Evolutionary conservation across 1,140 invertebrate species (phyloP), one percentile per base, ranked within the genome.

Genomic region (Hycleus phaleratus): DNA sequence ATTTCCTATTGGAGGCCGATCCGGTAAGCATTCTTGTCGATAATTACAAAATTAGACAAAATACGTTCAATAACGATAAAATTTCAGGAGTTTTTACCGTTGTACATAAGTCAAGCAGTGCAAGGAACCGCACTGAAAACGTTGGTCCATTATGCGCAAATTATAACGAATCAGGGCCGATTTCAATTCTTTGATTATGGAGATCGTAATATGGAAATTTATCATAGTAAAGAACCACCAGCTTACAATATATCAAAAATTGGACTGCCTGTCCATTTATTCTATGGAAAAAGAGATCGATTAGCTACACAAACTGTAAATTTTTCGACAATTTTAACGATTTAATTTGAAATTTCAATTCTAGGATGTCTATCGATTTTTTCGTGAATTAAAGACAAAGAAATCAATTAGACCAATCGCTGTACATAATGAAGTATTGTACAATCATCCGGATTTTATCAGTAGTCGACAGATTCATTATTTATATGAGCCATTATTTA

Each of bases 101-200:
- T 50, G 38, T 38, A 24, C 8, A 38, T 38, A 18, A 50, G 26
- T 1, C 26, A 50, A n/a, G 26, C 49, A 50, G 26, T 40, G 2
- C 12, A 38, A 5, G 49, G 26, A 3, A 39, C 49, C 2, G 38
- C 49, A n/a, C 3, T 50, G 32, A 50, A 50, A 9, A 40, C 38
- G 25, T 4, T 50, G 2, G 7, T 24, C 18, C 49, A 50, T 11
- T 50, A 38, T 39, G 11, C 38, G 10, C 49, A 50, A 12, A 4
- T n/a, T 40, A 50, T 50, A 47, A 26, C 26, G 0, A 8, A 50
- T 12, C 12, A n/a, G 10, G 49, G 49, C 2, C 4, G 42, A 40
- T 50, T 50, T 11, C 49, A 50, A 39, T 10, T 18, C 3, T 50
- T 50, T 39, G 49, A 50, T 50, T 50, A 50, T 50, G 49, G 11